A percentile compares a stretch with the other conserved stretches of the same genome.
phyloP scores from a whole-genome alignment of 2,797 vertebrate genomes.

The Amniataba percoides region DNA sequence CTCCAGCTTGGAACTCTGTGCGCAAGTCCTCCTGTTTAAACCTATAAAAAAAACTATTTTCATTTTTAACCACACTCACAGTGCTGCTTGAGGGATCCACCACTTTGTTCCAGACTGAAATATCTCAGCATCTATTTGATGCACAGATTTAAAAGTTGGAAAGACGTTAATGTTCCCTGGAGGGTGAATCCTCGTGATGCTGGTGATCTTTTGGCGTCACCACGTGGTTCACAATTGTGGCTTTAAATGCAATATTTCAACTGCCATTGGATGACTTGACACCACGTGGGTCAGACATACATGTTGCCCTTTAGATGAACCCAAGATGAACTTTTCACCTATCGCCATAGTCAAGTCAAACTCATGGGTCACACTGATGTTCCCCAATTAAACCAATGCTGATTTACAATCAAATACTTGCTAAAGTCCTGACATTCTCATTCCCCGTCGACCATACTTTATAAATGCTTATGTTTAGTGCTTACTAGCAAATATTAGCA shows the following conservation, averaged over 20 bases:
- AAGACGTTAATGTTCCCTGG: neutral
- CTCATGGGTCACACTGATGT: neutral
- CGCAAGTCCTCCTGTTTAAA: neutral
- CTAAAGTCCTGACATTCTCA: neutral
- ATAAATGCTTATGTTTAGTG: no score
- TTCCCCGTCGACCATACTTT: neutral
- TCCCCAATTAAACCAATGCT: neutral
- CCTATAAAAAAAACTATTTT: neutral
- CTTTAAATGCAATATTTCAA: neutral
- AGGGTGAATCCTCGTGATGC: neutral
- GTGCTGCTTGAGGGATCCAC: neutral
- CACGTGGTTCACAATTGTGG: neutral
- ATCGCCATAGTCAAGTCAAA: neutral
- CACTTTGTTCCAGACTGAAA: constrained; percentile 4
- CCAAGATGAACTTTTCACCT: neutral
- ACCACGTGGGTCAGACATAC: neutral
- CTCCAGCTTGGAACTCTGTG: neutral
- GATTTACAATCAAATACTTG: neutral
- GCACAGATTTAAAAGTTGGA: neutral
- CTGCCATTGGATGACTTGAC: neutral
- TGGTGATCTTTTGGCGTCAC: neutral
- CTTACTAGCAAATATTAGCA: neutral
- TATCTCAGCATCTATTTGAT: neutral
- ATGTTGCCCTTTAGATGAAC: neutral
- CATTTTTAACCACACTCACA: neutral